Percentiles rank a stretch among this genome's conserved stretches.
Evolutionary conservation across 2,888 invertebrate genomes (phyloP).

Genomic region (Halocaridina rubra): DNA sequence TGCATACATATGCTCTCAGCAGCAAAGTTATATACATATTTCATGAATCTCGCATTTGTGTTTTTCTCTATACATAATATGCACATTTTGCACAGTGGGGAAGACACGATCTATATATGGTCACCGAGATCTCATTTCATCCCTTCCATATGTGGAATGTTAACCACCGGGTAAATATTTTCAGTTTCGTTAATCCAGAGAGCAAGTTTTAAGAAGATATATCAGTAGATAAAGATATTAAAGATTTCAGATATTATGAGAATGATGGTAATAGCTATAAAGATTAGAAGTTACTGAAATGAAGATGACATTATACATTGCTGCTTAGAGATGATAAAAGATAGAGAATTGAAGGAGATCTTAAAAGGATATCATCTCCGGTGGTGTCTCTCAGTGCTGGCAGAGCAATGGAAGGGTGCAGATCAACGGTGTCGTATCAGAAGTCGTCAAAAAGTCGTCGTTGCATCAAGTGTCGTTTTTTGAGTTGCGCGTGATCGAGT

Average conservation of each 20-base stretch:
- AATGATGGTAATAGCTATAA: background rate
- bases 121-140: background rate
- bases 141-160: conserved; percentile 30
- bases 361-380: too few relatives aligned
- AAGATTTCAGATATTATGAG: background rate
- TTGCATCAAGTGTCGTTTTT: background rate
- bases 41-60: background rate
- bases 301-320: background rate
- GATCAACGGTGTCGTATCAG: conserved; percentile 36
- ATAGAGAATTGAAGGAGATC: background rate
- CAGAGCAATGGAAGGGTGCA: conserved; percentile 9
- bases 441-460: conserved; percentile 37
- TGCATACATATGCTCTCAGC: background rate
- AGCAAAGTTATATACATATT: conserved; percentile 15
- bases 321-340: background rate
- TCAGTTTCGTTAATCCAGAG: too few relatives aligned
- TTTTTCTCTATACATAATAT: background rate
- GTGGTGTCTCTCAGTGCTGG: background rate
- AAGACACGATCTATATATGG: conserved; percentile 1
- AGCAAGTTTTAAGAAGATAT: too few relatives aligned
- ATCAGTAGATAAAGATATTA: too few relatives aligned
- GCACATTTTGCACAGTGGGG: too few relatives aligned
- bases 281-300: too few relatives aligned
- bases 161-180: background rate
- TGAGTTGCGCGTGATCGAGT: conserved; percentile 54